phyloP scores from a whole-genome alignment of 2,888 invertebrate genomes.

The Papilio elwesi region DNA sequence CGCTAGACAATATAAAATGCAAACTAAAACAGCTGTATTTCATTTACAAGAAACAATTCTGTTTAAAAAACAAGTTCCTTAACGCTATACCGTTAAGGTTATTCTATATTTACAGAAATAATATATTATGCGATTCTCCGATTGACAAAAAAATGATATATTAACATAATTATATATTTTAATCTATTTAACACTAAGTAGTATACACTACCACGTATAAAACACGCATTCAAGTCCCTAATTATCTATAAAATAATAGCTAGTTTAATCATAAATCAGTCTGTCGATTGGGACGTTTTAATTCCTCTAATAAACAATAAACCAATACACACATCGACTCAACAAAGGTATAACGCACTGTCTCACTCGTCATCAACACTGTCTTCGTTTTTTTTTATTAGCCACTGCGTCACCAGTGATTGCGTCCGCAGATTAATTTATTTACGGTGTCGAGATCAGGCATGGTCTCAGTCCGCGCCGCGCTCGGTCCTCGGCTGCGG shows the following conservation, averaged over 20 bases:
- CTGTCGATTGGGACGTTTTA: slow-evolving; percentile 84
- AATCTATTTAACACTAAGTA: slow-evolving; percentile 78
- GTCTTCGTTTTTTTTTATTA: slow-evolving; percentile 36
- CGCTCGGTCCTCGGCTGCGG: background rate
- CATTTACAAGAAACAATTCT: slow-evolving; percentile 81
- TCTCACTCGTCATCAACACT: slow-evolving; percentile 53
- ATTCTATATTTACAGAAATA: slow-evolving; percentile 81
- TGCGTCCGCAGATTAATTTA: slow-evolving; percentile 41
- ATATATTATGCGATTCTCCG: slow-evolving; percentile 82
- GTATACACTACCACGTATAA: slow-evolving; percentile 83
- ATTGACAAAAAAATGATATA: slow-evolving; percentile 75
- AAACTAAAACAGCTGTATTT: slow-evolving; percentile 83
- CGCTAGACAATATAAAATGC: slow-evolving; percentile 81
- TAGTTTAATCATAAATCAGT: slow-evolving; percentile 81
- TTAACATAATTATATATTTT: slow-evolving; percentile 80
- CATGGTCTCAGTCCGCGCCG: slow-evolving; percentile 41
- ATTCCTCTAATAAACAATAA: slow-evolving; percentile 81
- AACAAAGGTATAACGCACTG: slow-evolving; percentile 62
- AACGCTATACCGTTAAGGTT: slow-evolving; percentile 62
- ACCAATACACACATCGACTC: slow-evolving; percentile 76
- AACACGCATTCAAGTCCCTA: slow-evolving; percentile 83
- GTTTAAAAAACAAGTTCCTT: slow-evolving; percentile 73
- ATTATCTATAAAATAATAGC: slow-evolving; percentile 73
- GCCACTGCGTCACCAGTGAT: slow-evolving; percentile 23
- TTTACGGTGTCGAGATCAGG: slow-evolving; percentile 39